phyloP scores from a whole-genome alignment of 2,797 vertebrate species.

The Gambusia yucatana region DNA sequence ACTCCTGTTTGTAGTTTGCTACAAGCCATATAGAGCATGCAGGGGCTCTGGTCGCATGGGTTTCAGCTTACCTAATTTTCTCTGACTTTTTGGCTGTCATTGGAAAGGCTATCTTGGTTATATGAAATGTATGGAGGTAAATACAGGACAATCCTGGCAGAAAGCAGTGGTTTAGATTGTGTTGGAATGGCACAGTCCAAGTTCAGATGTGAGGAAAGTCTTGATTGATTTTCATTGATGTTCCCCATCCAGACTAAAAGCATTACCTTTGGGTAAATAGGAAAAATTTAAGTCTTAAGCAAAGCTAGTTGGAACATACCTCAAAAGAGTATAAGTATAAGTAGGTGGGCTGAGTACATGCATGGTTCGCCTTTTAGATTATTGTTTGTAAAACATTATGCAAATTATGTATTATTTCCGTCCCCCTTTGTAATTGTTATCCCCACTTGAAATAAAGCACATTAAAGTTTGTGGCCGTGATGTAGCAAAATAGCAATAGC shows the following conservation, averaged over 20 bases:
- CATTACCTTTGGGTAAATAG: background rate
- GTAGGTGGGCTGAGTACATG: background rate
- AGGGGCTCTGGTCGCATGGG: background rate
- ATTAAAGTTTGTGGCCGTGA: background rate
- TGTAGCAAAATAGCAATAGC: background rate
- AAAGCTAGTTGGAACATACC: background rate
- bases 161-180: background rate
- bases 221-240: background rate
- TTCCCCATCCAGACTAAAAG: background rate
- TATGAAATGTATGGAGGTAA: background rate
- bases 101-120: background rate
- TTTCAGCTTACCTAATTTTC: background rate
- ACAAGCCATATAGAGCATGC: background rate
- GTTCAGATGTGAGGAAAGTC: background rate
- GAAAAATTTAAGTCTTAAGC: background rate
- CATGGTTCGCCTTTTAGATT: background rate
- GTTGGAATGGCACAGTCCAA: background rate
- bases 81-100: background rate
- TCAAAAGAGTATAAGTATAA: background rate
- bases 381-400: too few relatives aligned
- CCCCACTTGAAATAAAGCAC: background rate
- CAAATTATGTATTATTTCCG: background rate
- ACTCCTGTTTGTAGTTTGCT: background rate
- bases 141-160: background rate
- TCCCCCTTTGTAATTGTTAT: background rate